Percentiles rank a stretch among this genome's conserved stretches.
Evolutionary conservation across 2,888 invertebrate genomes (phyloP).

Genomic region (Osedax fenrisi): DNA sequence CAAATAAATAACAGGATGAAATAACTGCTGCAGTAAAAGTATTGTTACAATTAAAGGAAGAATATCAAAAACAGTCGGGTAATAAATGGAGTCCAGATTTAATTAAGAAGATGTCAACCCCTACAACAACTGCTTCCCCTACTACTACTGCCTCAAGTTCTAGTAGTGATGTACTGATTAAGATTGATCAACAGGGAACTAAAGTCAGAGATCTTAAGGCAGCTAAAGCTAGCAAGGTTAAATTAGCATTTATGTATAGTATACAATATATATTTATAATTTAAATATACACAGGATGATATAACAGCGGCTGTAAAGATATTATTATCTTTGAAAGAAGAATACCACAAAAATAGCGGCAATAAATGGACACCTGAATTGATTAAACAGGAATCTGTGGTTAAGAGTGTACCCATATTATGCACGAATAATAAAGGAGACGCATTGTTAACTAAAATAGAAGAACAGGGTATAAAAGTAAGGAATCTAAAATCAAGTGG

Average conservation of each 20-base stretch:
- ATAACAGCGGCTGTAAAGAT: constrained; percentile 37
- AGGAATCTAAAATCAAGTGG: constrained; percentile 57
- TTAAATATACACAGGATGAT: constrained; percentile 35
- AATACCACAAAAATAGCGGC: constrained; percentile 36
- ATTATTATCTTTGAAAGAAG: constrained; percentile 38
- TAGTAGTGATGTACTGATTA: constrained; percentile 13
- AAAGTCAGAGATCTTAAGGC: constrained; percentile 29
- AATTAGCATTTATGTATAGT: too few relatives aligned
- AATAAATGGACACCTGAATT: constrained; percentile 37
- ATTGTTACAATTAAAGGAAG: constrained; percentile 37
- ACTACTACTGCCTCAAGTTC: neutral
- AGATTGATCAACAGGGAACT: constrained; percentile 33
- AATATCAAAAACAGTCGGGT: constrained; percentile 36
- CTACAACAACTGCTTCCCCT: constrained; percentile 1
- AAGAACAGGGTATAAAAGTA: constrained; percentile 60
- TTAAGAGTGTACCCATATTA: neutral
- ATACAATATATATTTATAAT: too few relatives aligned
- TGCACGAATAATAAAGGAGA: neutral
- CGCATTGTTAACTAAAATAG: constrained; percentile 27
- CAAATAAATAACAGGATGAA: constrained; percentile 21
- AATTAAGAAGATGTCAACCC: neutral
- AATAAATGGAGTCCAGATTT: constrained; percentile 35
- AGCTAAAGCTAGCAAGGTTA: neutral
- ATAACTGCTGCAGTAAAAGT: constrained; percentile 37
- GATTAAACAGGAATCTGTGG: neutral